phyloP scores from a whole-genome alignment of 2,888 invertebrate species.

The Diplolepis rosae region DNA sequence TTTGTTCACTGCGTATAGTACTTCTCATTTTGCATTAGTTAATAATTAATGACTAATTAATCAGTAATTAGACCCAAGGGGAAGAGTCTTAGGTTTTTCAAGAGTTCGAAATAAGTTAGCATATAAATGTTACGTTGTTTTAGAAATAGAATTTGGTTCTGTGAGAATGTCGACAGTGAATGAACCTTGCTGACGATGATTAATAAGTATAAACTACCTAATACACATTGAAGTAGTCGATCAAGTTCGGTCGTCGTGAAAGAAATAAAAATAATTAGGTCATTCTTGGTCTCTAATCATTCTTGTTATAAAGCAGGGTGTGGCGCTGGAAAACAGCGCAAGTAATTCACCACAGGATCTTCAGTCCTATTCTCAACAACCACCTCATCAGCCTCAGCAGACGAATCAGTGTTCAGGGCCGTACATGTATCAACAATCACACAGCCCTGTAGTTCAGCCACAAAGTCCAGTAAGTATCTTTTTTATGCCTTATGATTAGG shows the following conservation, averaged over 20 bases:
- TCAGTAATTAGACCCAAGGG: background rate
- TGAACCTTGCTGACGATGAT: slow-evolving; percentile 13
- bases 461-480: slow-evolving; percentile 71
- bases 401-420: slow-evolving; percentile 68
- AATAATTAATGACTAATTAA: background rate
- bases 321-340: slow-evolving; percentile 80
- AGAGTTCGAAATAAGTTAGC: background rate
- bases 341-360: slow-evolving; percentile 77
- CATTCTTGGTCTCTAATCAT: slow-evolving; percentile 32
- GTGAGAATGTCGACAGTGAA: slow-evolving; percentile 19
- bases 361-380: slow-evolving; percentile 74
- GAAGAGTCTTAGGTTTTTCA: background rate
- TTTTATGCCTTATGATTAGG: too few relatives aligned
- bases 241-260: background rate
- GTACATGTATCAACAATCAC: slow-evolving; percentile 67
- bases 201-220: background rate
- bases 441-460: slow-evolving; percentile 67
- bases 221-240: slow-evolving; percentile 8
- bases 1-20: slow-evolving; percentile 33
- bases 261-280: slow-evolving; percentile 5
- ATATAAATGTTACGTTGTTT: background rate
- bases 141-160: background rate
- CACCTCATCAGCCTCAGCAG: slow-evolving; percentile 66
- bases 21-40: slow-evolving; percentile 16
- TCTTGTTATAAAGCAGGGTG: slow-evolving; percentile 73